A percentile compares a stretch with the other conserved stretches of the same genome.
Evolutionary conservation across 2,113 vertebrate genomes (phyloP).

Genomic region (Alces alces): DNA sequence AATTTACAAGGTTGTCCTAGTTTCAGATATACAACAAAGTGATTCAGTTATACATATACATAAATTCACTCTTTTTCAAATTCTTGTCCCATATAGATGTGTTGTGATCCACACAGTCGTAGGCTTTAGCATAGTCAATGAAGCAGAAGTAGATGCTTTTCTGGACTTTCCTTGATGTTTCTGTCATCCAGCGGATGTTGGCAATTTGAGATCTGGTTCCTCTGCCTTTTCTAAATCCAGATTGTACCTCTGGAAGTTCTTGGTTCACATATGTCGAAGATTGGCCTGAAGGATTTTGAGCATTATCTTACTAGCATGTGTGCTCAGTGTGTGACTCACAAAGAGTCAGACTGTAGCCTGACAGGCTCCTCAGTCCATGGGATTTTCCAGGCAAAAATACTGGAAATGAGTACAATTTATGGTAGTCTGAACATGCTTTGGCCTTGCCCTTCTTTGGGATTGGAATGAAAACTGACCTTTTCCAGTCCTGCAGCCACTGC

Average conservation of each 20-base stretch:
- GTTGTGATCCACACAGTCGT: background rate
- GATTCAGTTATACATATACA: background rate
- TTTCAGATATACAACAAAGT: background rate
- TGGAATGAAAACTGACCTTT: background rate
- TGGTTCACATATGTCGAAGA: background rate
- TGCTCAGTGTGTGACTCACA: background rate
- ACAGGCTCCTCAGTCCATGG: background rate
- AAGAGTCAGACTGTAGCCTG: background rate
- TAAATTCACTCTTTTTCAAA: background rate
- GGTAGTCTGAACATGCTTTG: background rate
- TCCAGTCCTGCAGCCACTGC: background rate
- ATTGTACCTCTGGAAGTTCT: background rate
- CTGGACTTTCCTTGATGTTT: background rate
- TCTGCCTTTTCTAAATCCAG: background rate
- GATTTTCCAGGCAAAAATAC: background rate
- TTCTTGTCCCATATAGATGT: background rate
- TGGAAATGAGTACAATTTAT: background rate
- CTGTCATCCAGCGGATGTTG: background rate
- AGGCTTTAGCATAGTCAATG: background rate
- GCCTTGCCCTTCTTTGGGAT: background rate
- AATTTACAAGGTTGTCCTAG: background rate
- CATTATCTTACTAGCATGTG: accelerated
- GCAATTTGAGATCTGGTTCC: background rate
- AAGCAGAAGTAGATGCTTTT: background rate
- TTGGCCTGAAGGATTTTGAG: background rate